Conservation (phyloP, 2,888 invertebrate genomes). For the Terebella lapidaria region DNA sequence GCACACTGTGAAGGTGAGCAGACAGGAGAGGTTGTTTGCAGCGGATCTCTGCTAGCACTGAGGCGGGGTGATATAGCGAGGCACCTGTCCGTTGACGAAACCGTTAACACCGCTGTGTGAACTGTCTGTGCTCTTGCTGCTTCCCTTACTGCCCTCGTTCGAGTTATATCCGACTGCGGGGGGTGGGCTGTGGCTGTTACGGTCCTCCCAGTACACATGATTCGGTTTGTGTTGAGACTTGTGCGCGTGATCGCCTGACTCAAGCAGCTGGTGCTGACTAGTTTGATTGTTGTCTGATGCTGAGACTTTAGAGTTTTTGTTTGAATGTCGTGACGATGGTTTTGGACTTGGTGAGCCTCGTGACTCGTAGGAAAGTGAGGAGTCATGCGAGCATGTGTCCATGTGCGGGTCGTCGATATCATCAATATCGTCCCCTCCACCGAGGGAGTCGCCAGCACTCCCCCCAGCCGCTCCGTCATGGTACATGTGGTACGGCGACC, state of each 20-base stretch:
- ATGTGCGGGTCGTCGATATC: not conserved
- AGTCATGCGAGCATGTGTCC: not conserved
- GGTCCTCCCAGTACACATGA: not conserved
- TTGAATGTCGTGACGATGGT: not conserved
- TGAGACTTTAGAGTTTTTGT: too few relatives aligned
- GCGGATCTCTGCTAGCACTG: not conserved
- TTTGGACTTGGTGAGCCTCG: not conserved
- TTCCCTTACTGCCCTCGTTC: conserved; percentile 43
- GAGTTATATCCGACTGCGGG: not conserved
- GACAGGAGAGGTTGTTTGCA: not conserved
- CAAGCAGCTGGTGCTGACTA: not conserved
- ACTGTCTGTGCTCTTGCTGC: conserved; percentile 41
- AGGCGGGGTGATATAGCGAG: not conserved
- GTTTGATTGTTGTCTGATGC: too few relatives aligned
- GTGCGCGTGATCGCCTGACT: too few relatives aligned
- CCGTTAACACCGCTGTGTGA: conserved; percentile 42
- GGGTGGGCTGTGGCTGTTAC: not conserved
- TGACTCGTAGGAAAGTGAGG: not conserved
- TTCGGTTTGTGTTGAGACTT: not conserved
- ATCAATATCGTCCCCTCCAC: not conserved
- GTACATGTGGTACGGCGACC: not conserved
- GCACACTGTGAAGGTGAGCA: not conserved
- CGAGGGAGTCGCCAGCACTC: too few relatives aligned
- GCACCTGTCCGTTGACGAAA: conserved; percentile 41
- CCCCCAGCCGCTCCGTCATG: not conserved